These are phyloP conservation scores for Sebastolobus altivelis DNA, from an alignment of 2,797 vertebrate species.

Conservation along the genomic window DNA sequence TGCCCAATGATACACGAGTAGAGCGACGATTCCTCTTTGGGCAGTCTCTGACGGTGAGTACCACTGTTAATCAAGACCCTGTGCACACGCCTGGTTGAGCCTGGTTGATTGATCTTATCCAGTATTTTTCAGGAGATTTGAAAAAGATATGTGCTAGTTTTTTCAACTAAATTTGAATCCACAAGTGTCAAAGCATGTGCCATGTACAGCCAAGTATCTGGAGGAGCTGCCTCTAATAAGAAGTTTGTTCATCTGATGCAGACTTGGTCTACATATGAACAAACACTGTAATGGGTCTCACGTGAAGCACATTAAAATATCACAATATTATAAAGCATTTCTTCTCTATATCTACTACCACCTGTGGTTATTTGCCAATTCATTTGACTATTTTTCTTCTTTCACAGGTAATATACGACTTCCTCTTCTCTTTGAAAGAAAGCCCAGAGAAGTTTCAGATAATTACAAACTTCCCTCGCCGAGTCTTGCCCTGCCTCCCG, in stretches of 20 bases:
- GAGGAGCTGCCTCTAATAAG: not conserved
- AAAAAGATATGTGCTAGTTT: not conserved
- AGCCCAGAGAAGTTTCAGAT: slow-evolving; percentile 99
- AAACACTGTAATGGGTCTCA: not conserved
- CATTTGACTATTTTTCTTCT: not conserved
- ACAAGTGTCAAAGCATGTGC: not conserved
- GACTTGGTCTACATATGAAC: not conserved
- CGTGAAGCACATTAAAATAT: not conserved
- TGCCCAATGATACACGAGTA: slow-evolving; percentile 97
- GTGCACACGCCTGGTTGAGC: not conserved
- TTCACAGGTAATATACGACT: slow-evolving; percentile 96
- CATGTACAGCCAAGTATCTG: not conserved
- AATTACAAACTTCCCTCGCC: slow-evolving; percentile 96
- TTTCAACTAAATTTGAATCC: not conserved
- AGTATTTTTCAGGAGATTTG: not conserved
- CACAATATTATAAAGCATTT: not conserved
- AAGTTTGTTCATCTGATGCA: not conserved
- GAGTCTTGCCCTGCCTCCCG: slow-evolving; percentile 96
- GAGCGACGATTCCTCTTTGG: slow-evolving; percentile 97
- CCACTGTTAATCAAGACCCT: not conserved
- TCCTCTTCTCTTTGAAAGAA: slow-evolving; percentile 99
- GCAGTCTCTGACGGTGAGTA: slow-evolving; percentile 94
- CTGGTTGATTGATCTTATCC: not conserved
- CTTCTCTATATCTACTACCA: not conserved
- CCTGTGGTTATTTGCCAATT: not conserved